These are phyloP conservation scores for Andrena hattorfiana DNA, from an alignment of 2,888 invertebrate genomes.

Conservation along the genomic window DNA sequence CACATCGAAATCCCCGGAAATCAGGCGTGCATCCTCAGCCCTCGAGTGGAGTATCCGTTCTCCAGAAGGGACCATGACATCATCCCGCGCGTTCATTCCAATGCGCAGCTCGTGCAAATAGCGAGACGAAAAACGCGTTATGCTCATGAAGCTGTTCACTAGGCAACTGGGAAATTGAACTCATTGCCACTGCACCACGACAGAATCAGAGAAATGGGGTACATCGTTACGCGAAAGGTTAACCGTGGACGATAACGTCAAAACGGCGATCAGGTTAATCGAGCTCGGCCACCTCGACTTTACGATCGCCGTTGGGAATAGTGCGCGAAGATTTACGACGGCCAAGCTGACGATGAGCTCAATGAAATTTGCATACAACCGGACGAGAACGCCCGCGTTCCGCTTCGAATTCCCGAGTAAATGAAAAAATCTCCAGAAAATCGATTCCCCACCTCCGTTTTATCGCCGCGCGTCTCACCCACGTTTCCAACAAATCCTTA, in stretches of 20 bases:
- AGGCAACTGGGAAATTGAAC: not conserved
- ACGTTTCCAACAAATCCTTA: conserved; percentile 6
- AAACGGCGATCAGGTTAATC: conserved; percentile 24
- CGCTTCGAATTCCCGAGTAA: not conserved
- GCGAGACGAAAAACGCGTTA: not conserved
- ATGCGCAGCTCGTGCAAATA: conserved; percentile 5
- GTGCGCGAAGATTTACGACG: conserved; percentile 15
- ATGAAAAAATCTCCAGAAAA: conserved; percentile 21
- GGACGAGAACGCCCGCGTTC: not conserved
- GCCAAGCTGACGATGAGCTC: conserved; percentile 3
- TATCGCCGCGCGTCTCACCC: conserved; percentile 15
- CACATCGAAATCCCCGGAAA: no score
- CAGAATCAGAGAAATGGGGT: not conserved
- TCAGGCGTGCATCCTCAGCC: not conserved
- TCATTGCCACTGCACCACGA: not conserved
- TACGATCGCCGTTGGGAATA: conserved; percentile 10
- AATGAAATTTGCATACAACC: conserved; percentile 31
- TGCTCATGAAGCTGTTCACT: not conserved
- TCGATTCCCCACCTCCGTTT: conserved; percentile 15
- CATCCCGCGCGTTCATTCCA: conserved; percentile 49
- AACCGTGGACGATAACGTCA: conserved; percentile 7
- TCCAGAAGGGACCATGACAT: conserved; percentile 70
- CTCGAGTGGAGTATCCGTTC: conserved; percentile 38
- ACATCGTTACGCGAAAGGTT: conserved; percentile 8
- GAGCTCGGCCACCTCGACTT: conserved; percentile 10